A percentile compares a stretch with the other conserved stretches of the same genome.
Conservation (phyloP, 2,797 vertebrate species). For the Smutsia temminckii region DNA sequence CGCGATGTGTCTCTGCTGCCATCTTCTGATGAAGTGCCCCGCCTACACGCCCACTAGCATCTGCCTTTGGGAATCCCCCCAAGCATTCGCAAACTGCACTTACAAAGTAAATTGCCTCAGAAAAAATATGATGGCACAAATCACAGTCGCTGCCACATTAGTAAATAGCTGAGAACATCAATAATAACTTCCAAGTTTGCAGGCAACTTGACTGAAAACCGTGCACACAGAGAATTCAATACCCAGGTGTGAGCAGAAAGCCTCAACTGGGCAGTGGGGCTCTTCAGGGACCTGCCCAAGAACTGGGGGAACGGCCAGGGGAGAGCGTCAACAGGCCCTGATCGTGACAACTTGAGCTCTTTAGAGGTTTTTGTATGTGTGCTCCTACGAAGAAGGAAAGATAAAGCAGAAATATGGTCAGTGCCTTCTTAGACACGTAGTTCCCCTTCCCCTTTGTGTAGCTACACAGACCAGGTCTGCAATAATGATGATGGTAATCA, state of each 20-base stretch:
- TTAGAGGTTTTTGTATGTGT: neutral
- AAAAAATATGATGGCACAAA: slow-evolving; percentile 65
- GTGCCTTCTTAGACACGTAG: neutral
- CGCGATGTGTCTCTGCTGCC: slow-evolving; percentile 63
- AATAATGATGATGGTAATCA: neutral
- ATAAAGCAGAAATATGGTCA: neutral
- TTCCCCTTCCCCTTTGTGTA: neutral
- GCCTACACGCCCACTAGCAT: rapidly evolving
- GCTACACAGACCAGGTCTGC: neutral
- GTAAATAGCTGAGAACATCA: slow-evolving; percentile 59
- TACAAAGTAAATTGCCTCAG: slow-evolving; percentile 55
- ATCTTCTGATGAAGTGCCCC: neutral
- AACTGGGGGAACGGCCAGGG: neutral
- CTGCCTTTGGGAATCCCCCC: neutral
- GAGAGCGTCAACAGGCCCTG: neutral
- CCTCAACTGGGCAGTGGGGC: neutral
- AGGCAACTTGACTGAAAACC: slow-evolving; percentile 21
- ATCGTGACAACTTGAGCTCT: neutral
- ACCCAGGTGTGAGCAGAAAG: neutral
- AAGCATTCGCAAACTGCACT: neutral
- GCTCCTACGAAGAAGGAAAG: neutral
- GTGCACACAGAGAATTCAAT: neutral
- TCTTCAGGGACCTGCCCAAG: neutral
- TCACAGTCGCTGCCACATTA: slow-evolving; percentile 51
- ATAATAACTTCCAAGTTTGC: slow-evolving; percentile 60